phyloP scores from a whole-genome alignment of 2,797 vertebrate genomes.

The Mycteria americana region DNA sequence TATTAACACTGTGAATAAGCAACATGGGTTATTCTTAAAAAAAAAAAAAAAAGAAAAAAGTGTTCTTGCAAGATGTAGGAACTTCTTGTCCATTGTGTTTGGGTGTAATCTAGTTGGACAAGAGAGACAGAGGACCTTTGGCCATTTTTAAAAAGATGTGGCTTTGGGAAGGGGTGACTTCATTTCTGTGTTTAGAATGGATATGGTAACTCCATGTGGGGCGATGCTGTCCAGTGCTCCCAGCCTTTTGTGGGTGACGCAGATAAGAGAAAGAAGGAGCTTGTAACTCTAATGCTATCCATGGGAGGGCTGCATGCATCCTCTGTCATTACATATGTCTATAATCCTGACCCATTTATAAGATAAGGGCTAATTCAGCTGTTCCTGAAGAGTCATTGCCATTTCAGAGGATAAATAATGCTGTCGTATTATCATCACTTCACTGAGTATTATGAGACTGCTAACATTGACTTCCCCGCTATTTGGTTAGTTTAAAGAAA shows the following conservation, averaged over 20 bases:
- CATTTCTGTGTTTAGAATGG: background rate
- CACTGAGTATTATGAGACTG: background rate
- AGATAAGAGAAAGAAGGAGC: background rate
- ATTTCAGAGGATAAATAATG: background rate
- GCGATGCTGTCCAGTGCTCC: background rate
- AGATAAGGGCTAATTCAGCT: background rate
- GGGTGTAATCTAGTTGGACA: background rate
- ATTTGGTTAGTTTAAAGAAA: slow-evolving; percentile 14
- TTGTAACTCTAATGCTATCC: background rate
- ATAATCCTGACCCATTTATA: background rate
- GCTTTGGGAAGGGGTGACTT: background rate
- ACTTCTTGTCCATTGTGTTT: background rate
- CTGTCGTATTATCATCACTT: background rate
- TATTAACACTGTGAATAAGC: background rate
- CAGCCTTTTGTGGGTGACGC: background rate
- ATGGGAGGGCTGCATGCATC: background rate
- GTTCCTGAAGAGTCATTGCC: background rate
- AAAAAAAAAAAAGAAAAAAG: too few species aligned
- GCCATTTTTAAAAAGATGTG: background rate
- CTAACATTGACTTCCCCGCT: background rate
- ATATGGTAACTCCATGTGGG: background rate
- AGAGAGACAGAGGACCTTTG: background rate
- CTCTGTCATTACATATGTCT: background rate
- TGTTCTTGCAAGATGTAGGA: background rate
- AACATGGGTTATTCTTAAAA: background rate